phyloP scores from a whole-genome alignment of 2,888 invertebrate species.

The Cephus pulcher region DNA sequence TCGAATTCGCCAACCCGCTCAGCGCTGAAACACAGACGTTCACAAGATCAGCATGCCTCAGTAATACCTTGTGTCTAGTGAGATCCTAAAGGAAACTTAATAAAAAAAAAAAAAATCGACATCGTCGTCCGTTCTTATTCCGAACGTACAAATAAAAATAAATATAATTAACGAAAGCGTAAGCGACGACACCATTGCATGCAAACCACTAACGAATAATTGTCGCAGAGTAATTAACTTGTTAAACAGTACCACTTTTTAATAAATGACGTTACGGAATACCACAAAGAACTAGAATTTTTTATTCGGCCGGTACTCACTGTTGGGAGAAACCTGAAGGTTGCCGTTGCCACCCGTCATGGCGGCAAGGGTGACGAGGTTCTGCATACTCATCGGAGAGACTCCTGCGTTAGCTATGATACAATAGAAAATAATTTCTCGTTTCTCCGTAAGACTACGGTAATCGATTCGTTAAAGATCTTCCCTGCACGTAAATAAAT shows the following conservation, averaged over 20 bases:
- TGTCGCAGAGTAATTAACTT: neutral
- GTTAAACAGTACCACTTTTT: neutral
- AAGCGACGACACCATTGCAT: slow-evolving; percentile 24
- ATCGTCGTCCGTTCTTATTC: neutral
- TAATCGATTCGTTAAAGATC: neutral
- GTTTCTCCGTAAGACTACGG: neutral
- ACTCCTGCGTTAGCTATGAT: slow-evolving; percentile 65
- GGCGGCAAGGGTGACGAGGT: slow-evolving; percentile 89
- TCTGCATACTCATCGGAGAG: slow-evolving; percentile 90
- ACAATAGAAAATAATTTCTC: neutral
- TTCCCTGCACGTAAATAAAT: slow-evolving; percentile 25
- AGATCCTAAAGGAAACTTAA: slow-evolving; percentile 3
- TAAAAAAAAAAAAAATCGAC: neutral
- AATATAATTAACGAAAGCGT: slow-evolving; percentile 3
- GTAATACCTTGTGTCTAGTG: slow-evolving; percentile 35
- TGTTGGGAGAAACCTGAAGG: slow-evolving; percentile 69
- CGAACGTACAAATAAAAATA: slow-evolving; percentile 24
- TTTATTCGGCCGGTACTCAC: slow-evolving; percentile 56
- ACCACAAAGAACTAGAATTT: neutral
- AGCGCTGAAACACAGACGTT: slow-evolving; percentile 67
- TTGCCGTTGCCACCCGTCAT: slow-evolving; percentile 73
- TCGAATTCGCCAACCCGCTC: slow-evolving; percentile 68
- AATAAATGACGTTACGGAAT: neutral
- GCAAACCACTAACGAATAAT: neutral
- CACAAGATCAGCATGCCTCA: slow-evolving; percentile 51